These are phyloP conservation scores for Channa striata DNA, from an alignment of 2,797 vertebrate genomes.

Conservation along the genomic window DNA sequence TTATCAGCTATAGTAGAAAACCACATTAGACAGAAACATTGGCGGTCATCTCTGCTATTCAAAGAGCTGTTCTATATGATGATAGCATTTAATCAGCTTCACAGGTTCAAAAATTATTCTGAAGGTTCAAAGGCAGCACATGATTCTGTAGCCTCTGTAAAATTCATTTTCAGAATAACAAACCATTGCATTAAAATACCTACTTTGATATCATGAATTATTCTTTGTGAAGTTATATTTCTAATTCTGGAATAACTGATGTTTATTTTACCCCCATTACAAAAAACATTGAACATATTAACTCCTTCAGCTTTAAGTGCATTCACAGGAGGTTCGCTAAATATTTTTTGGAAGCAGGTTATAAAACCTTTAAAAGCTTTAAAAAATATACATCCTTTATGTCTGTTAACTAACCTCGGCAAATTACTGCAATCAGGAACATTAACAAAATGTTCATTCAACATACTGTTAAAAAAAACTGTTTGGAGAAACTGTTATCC, in stretches of 20 bases:
- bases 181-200: not conserved
- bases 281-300: not conserved
- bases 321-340: not conserved
- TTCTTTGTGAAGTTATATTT: conserved; percentile 8
- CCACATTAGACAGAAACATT: conserved; percentile 39
- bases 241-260: conserved; percentile 3
- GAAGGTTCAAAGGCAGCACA: conserved; percentile 31
- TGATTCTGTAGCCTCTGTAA: conserved; percentile 3
- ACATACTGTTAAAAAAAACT: not conserved
- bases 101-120: conserved; percentile 44
- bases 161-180: conserved; percentile 15
- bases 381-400: not conserved
- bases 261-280: not conserved
- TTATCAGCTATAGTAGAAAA: conserved; percentile 33
- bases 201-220: conserved; percentile 7
- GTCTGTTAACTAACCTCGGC: not conserved
- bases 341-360: not conserved
- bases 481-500: not conserved
- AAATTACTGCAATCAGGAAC: not conserved
- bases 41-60: conserved; percentile 20
- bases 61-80: conserved; percentile 31
- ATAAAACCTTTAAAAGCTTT: not conserved
- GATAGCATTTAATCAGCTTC: conserved; percentile 39
- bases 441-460: not conserved
- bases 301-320: not conserved